Percentiles rank a stretch among this genome's conserved stretches.
Conservation (phyloP, 2,888 invertebrate genomes). For the Luffia ferchaultella region DNA sequence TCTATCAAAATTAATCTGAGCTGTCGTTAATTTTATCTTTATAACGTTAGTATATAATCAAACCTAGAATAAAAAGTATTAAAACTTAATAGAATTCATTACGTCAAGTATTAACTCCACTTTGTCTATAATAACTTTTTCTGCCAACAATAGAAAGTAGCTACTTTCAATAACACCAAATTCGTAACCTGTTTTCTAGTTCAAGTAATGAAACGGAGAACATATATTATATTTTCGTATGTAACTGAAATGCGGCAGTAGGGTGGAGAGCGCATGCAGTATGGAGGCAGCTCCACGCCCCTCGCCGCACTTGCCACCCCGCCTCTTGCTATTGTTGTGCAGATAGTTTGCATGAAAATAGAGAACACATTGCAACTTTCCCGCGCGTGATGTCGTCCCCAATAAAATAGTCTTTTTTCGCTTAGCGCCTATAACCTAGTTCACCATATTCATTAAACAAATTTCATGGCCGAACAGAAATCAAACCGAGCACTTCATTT, state of each 20-base stretch:
- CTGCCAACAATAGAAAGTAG: too few species aligned
- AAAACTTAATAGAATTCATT: too few species aligned
- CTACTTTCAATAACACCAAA: neutral
- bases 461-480: too few species aligned
- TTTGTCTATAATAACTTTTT: too few species aligned
- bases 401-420: slow-evolving; percentile 57
- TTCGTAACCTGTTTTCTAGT: neutral
- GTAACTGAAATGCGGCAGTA: neutral
- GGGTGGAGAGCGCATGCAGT: neutral
- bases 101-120: too few species aligned
- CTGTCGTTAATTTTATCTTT: too few species aligned
- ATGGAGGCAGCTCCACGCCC: neutral
- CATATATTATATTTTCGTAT: neutral
- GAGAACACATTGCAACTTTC: slow-evolving; percentile 35
- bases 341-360: slow-evolving; percentile 56
- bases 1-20: too few species aligned
- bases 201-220: neutral
- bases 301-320: slow-evolving; percentile 12
- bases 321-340: slow-evolving; percentile 39
- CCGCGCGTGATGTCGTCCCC: slow-evolving; percentile 49
- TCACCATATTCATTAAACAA: too few species aligned
- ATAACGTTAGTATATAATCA: too few species aligned
- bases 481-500: too few species aligned
- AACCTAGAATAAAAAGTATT: too few species aligned
- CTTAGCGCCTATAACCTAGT: slow-evolving; percentile 38